Evolutionary conservation across 2,888 invertebrate species (phyloP).

Genomic region (Hyposoter dolosus): DNA sequence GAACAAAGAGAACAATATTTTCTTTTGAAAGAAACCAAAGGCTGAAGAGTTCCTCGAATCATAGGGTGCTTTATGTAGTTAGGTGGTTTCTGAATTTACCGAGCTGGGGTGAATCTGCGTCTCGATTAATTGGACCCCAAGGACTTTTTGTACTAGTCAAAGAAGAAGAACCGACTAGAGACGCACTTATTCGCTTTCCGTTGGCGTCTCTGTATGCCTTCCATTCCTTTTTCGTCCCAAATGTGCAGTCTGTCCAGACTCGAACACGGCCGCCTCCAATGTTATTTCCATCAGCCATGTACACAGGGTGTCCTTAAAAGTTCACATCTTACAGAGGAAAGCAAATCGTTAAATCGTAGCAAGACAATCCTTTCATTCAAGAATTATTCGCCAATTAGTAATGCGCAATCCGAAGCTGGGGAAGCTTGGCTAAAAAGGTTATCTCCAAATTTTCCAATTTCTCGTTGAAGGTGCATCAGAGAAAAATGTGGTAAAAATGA

Average conservation of each 20-base stretch:
- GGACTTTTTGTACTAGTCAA: conserved; percentile 63
- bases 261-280: conserved; percentile 46
- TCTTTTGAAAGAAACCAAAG: conserved; percentile 38
- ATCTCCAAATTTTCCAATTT: not conserved
- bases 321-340: not conserved
- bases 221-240: conserved; percentile 34
- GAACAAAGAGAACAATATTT: conserved; percentile 28
- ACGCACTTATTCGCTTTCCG: conserved; percentile 41
- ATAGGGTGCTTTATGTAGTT: conserved; percentile 32
- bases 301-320: conserved; percentile 1
- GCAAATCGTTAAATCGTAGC: not conserved
- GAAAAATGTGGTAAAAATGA: not conserved
- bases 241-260: conserved; percentile 46
- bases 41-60: conserved; percentile 15
- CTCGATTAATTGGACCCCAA: conserved; percentile 69
- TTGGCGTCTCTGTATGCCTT: conserved; percentile 42
- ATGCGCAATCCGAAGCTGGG: not conserved
- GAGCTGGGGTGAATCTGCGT: conserved; percentile 38
- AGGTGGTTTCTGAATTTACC: conserved; percentile 43
- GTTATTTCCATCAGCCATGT: not conserved
- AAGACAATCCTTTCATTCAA: not conserved
- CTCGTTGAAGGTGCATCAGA: not conserved
- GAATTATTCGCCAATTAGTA: not conserved
- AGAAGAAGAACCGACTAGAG: conserved; percentile 50
- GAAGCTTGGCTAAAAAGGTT: not conserved